Evolutionary conservation across 2,888 invertebrate species (phyloP).

Genomic region (Phortica magna): DNA sequence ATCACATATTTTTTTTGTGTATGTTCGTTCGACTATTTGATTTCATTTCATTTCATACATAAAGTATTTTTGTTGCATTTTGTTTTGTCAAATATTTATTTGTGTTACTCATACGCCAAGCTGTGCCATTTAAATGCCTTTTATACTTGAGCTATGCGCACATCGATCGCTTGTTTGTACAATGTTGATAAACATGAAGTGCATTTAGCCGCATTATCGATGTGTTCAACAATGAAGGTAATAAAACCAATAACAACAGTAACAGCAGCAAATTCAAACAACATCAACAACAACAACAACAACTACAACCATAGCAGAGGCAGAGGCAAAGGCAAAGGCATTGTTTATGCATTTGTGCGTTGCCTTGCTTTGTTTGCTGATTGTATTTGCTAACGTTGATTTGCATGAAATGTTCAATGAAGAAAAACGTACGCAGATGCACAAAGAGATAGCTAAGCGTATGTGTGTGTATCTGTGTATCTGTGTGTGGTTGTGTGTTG

Average conservation of each 20-base stretch:
- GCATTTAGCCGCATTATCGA: background rate
- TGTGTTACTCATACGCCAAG: no score
- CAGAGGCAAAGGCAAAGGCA: slow-evolving; percentile 17
- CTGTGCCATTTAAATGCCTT: no score
- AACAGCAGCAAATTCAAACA: slow-evolving; percentile 36
- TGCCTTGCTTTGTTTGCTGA: slow-evolving; percentile 39
- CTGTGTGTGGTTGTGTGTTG: background rate
- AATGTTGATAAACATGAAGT: background rate
- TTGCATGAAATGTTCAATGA: slow-evolving; percentile 1
- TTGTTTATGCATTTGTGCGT: slow-evolving; percentile 42
- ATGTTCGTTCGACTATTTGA: no score
- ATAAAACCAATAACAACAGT: slow-evolving; percentile 39
- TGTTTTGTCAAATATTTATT: no score
- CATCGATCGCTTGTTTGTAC: background rate
- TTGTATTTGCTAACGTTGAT: background rate
- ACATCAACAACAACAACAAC: slow-evolving; percentile 26
- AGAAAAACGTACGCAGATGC: background rate
- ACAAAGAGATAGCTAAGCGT: background rate
- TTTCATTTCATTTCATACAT: no score
- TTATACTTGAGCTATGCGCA: no score
- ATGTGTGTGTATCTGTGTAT: slow-evolving; percentile 12
- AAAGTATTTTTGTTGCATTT: no score
- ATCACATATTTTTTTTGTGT: no score
- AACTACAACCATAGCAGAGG: slow-evolving; percentile 27
- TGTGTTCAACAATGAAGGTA: background rate